phyloP scores from a whole-genome alignment of 2,888 invertebrate genomes.

The Ochropleura plecta region DNA sequence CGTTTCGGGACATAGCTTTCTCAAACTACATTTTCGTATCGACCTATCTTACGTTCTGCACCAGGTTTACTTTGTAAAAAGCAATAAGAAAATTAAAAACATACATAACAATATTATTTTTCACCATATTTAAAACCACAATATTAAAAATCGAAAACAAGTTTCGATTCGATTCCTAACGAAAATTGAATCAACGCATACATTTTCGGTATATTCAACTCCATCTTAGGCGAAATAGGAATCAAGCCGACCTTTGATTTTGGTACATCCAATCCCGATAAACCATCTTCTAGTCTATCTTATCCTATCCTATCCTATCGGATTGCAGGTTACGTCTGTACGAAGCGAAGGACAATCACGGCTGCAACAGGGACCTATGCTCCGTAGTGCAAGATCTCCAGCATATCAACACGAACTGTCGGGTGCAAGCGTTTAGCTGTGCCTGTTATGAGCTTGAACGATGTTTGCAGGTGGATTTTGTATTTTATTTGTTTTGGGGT shows the following conservation, averaged over 20 bases:
- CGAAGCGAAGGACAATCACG: conserved; percentile 70
- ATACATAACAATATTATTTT: background rate
- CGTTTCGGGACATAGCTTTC: background rate
- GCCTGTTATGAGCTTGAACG: conserved; percentile 77
- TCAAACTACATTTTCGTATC: background rate
- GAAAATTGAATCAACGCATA: background rate
- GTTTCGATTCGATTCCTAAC: background rate
- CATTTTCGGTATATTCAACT: background rate
- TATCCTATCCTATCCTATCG: conserved; percentile 32
- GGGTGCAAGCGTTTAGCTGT: conserved; percentile 82
- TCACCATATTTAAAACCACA: background rate
- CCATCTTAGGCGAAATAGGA: background rate
- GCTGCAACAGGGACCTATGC: conserved; percentile 76
- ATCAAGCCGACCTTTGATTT: background rate
- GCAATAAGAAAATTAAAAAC: background rate
- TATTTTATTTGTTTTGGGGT: background rate
- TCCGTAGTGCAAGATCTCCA: conserved; percentile 81
- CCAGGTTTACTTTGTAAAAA: background rate
- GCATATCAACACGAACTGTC: conserved; percentile 85
- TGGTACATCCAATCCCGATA: background rate
- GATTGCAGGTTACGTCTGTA: conserved; percentile 84
- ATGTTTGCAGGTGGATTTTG: conserved; percentile 81
- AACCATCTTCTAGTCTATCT: conserved; percentile 2
- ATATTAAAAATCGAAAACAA: background rate
- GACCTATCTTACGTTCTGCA: background rate